phyloP scores from a whole-genome alignment of 2,797 vertebrate species.

The Syncerus caffer region DNA sequence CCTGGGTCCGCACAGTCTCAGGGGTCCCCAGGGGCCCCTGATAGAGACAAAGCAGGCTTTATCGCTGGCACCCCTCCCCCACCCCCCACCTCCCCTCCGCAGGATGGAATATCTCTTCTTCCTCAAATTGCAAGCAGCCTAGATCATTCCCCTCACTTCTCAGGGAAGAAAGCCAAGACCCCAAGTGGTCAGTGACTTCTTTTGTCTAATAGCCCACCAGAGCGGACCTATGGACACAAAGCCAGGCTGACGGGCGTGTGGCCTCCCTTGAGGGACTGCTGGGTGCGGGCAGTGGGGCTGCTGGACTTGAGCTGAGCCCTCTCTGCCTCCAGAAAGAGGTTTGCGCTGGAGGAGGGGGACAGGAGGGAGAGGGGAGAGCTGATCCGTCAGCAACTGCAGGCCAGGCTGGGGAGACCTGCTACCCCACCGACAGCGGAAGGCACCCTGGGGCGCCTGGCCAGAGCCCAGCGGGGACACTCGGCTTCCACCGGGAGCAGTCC shows the following conservation, averaged over 20 bases:
- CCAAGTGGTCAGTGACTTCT: not conserved
- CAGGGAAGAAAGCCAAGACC: not conserved
- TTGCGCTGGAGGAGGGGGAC: not conserved
- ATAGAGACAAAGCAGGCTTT: not conserved
- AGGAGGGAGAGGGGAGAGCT: not conserved
- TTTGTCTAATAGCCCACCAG: not conserved
- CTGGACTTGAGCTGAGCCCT: not conserved
- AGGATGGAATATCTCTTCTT: not conserved
- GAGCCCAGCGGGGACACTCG: not conserved
- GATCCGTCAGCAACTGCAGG: not conserved
- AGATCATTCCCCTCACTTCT: not conserved
- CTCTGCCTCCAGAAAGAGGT: not conserved
- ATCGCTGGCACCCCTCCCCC: not conserved
- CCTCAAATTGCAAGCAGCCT: not conserved
- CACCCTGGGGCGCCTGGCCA: not conserved
- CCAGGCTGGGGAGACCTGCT: not conserved
- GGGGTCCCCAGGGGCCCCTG: not conserved
- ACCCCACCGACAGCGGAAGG: not conserved
- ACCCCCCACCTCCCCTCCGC: not conserved
- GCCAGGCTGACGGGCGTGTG: accelerated
- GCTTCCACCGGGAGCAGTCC: not conserved
- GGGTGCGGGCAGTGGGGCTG: not conserved
- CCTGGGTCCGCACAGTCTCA: not conserved
- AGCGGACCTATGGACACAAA: not conserved
- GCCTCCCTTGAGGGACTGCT: not conserved